These are phyloP conservation scores for Callyntrura guangdongensis DNA, from an alignment of 2,888 invertebrate genomes.

Conservation along the genomic window DNA sequence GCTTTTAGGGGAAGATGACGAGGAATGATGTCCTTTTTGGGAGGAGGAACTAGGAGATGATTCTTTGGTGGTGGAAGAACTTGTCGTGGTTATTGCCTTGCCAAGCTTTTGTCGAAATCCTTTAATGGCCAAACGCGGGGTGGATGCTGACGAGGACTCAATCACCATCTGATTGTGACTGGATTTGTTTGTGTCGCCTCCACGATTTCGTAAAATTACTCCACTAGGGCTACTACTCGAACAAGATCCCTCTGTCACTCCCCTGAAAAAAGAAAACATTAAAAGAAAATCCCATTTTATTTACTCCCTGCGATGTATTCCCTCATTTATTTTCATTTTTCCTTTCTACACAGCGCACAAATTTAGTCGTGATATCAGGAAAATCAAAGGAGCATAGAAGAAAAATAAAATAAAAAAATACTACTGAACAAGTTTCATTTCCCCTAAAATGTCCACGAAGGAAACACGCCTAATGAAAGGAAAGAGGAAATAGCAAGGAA, in stretches of 20 bases:
- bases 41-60: conserved; percentile 64
- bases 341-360: not conserved
- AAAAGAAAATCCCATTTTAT: conserved; percentile 80
- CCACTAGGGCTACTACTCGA: conserved; percentile 54
- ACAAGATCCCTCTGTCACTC: conserved; percentile 79
- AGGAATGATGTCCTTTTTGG: conserved; percentile 59
- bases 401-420: conserved; percentile 13
- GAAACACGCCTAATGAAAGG: too few species aligned
- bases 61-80: conserved; percentile 80
- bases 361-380: not conserved
- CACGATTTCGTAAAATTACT: conserved; percentile 74
- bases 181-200: conserved; percentile 60
- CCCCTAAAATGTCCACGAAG: conserved; percentile 37
- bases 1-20: conserved; percentile 77
- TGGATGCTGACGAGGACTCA: conserved; percentile 78
- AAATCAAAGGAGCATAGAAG: not conserved
- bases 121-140: conserved; percentile 83
- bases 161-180: conserved; percentile 59
- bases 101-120: conserved; percentile 84
- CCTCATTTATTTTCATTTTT: conserved; percentile 3
- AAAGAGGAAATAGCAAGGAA: conserved; percentile 5
- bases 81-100: conserved; percentile 80
- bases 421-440: not conserved
- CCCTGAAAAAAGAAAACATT: conserved; percentile 79
- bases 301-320: not conserved